Conservation (phyloP, 2,113 vertebrate genomes). For the Galeopterus variegatus region DNA sequence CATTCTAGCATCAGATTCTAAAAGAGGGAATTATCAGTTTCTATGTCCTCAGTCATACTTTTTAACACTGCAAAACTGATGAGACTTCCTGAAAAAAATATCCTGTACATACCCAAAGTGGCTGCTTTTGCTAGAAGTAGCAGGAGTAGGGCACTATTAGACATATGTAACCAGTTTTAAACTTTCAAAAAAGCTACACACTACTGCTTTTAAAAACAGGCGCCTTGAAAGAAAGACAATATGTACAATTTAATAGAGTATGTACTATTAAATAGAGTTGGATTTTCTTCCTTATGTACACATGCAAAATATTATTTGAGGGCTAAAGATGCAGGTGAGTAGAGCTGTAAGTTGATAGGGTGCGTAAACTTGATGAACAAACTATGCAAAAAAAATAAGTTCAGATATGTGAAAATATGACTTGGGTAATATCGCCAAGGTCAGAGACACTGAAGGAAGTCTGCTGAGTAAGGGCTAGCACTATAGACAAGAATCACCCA, state of each 20-base stretch:
- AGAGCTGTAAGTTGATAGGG: constrained; percentile 67
- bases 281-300: constrained; percentile 64
- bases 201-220: constrained; percentile 17
- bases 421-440: constrained; percentile 67
- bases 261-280: neutral
- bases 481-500: constrained; percentile 32
- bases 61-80: constrained; percentile 53
- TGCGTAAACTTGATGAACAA: constrained; percentile 51
- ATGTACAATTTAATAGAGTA: neutral
- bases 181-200: neutral
- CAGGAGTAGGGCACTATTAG: neutral
- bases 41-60: constrained; percentile 60
- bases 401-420: constrained; percentile 57
- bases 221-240: neutral
- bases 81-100: neutral
- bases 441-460: constrained; percentile 68
- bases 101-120: neutral
- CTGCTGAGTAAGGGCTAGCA: neutral
- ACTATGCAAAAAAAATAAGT: constrained; percentile 51
- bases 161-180: constrained; percentile 7
- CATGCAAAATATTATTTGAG: constrained; percentile 21
- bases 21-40: constrained; percentile 61
- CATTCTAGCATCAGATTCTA: constrained; percentile 62
- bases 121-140: neutral
- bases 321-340: constrained; percentile 45